phyloP scores from a whole-genome alignment of 1,140 invertebrate genomes.

The Lordiphosa collinella region DNA sequence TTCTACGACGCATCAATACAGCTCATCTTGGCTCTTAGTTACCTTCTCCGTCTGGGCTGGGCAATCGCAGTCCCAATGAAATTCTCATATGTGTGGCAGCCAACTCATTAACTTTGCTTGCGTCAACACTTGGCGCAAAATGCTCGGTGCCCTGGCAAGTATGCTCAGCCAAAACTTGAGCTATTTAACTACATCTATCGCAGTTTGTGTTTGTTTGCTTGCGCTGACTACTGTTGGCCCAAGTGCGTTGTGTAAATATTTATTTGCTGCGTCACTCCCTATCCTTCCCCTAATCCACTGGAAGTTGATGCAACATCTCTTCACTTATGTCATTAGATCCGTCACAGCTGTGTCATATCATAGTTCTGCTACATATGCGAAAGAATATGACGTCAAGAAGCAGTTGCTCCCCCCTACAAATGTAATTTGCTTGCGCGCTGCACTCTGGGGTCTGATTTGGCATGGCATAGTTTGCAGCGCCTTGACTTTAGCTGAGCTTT shows the following conservation, averaged over 20 bases:
- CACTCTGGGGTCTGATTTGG: constrained; percentile 65
- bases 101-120: constrained; percentile 62
- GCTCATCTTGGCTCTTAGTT: too few relatives aligned
- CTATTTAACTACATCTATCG: constrained; percentile 66
- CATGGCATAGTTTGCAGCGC: constrained; percentile 46
- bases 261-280: constrained; percentile 39
- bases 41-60: too few relatives aligned
- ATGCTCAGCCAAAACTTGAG: constrained; percentile 49
- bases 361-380: constrained; percentile 35
- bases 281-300: constrained; percentile 1
- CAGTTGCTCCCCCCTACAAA: constrained; percentile 11
- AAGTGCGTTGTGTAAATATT: constrained; percentile 63
- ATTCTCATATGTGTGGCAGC: neutral
- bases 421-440: constrained; percentile 51
- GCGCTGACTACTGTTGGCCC: constrained; percentile 29
- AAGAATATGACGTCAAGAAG: constrained; percentile 21
- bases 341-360: constrained; percentile 35
- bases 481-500: constrained; percentile 24
- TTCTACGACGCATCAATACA: too few relatives aligned
- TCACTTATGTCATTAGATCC: constrained; percentile 32
- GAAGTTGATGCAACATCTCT: constrained; percentile 25
- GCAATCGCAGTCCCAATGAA: too few relatives aligned
- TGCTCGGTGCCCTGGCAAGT: constrained; percentile 37
- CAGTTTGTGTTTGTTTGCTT: constrained; percentile 27
- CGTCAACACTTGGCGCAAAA: constrained; percentile 43